Conservation (phyloP, 1,140 invertebrate species). For the Thalassaphorura encarpata region DNA sequence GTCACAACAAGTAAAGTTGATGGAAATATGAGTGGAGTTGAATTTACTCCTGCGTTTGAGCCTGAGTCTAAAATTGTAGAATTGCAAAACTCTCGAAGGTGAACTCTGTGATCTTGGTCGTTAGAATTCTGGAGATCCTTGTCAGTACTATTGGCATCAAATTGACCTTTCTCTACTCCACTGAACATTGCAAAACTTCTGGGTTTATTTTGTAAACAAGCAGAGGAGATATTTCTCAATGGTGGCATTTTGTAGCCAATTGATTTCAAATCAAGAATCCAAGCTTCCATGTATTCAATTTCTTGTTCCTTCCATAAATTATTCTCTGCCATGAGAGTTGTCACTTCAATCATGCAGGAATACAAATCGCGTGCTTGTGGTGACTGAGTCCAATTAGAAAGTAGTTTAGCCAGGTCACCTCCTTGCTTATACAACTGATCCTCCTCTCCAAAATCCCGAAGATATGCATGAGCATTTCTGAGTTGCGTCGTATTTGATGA, state of each 20-base stretch:
- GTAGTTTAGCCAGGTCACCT: slow-evolving; percentile 25
- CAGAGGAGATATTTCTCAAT: no score
- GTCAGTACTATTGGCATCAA: no score
- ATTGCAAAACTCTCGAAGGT: no score
- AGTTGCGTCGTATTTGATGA: background rate
- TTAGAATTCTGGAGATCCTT: no score
- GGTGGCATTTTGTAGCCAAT: background rate
- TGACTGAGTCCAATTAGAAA: slow-evolving; percentile 26
- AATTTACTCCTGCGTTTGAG: no score
- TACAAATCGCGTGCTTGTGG: background rate
- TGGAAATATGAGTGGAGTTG: no score
- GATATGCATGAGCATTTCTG: slow-evolving; percentile 9
- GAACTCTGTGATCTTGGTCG: no score
- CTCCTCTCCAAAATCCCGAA: slow-evolving; percentile 32
- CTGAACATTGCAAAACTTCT: no score
- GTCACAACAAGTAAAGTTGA: no score
- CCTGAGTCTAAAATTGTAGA: no score
- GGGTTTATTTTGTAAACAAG: no score
- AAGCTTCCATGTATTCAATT: background rate
- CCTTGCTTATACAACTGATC: slow-evolving; percentile 27
- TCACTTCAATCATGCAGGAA: background rate
- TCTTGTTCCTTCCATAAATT: background rate
- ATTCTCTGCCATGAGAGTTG: background rate
- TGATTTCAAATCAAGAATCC: background rate
- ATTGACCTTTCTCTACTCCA: no score